Evolutionary conservation across 2,113 vertebrate genomes (phyloP).

Genomic region (Scalopus aquaticus): DNA sequence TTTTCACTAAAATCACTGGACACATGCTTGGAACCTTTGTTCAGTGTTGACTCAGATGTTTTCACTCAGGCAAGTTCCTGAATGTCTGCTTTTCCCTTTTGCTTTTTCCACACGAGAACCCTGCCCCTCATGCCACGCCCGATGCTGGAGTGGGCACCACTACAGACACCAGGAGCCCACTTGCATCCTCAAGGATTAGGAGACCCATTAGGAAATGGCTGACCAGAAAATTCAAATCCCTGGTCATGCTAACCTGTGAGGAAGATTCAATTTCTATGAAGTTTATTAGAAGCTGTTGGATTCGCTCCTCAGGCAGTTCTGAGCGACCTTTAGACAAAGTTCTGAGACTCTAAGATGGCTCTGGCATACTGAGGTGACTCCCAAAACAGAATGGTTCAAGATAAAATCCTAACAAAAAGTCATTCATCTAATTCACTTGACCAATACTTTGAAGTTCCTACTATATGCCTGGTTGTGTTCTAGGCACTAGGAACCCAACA

Average conservation of each 20-base stretch:
- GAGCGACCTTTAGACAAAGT: neutral
- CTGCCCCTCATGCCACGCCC: rapidly evolving
- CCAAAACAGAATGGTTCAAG: neutral
- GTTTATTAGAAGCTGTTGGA: neutral
- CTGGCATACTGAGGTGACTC: neutral
- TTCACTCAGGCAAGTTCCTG: conserved; percentile 18
- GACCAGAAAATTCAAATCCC: neutral
- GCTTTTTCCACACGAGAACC: neutral
- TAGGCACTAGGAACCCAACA: too few species aligned
- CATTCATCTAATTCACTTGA: neutral
- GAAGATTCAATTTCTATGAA: neutral
- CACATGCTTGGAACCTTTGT: neutral
- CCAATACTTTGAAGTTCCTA: neutral
- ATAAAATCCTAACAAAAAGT: neutral
- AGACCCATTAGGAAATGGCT: neutral
- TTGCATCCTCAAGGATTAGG: neutral
- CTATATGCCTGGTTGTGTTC: neutral
- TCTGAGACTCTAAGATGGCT: neutral
- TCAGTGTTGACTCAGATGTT: conserved; percentile 41
- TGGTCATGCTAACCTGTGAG: neutral
- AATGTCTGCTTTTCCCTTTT: neutral
- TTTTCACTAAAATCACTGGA: conserved; percentile 15
- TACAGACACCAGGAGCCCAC: neutral
- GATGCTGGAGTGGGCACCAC: rapidly evolving
- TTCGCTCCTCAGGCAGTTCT: neutral